Percentiles rank a stretch among this genome's conserved stretches.
Conservation (phyloP, 2,797 vertebrate genomes). For the Tadarida brasiliensis region DNA sequence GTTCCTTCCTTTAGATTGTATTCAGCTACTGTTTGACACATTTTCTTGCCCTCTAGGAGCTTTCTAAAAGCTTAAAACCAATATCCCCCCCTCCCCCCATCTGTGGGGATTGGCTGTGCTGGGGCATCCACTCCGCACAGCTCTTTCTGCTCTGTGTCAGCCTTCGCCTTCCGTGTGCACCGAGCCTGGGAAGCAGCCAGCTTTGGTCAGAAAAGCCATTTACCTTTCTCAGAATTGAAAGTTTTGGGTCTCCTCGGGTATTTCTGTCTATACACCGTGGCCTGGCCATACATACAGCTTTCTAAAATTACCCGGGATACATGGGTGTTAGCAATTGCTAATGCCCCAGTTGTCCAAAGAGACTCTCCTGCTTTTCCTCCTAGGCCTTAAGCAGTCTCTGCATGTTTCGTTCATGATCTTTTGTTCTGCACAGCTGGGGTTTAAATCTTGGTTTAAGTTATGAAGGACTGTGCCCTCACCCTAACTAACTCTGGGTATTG, state of each 20-base stretch:
- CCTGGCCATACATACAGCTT: background rate
- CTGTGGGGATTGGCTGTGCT: background rate
- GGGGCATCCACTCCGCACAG: background rate
- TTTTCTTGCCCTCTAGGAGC: background rate
- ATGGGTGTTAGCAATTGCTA: background rate
- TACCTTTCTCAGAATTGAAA: background rate
- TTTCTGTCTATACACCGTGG: background rate
- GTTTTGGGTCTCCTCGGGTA: background rate
- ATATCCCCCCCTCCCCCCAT: background rate
- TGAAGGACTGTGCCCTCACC: background rate
- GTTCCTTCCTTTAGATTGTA: background rate
- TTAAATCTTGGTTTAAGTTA: background rate
- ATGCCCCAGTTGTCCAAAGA: background rate
- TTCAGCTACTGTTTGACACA: background rate
- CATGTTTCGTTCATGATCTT: background rate
- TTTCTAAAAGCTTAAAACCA: background rate
- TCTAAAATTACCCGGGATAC: background rate
- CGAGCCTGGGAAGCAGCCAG: background rate
- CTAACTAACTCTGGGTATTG: background rate
- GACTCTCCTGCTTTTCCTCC: background rate
- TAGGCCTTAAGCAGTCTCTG: background rate
- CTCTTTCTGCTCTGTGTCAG: background rate
- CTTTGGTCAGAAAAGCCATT: background rate
- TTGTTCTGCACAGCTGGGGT: background rate
- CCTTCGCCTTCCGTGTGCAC: background rate